Evolutionary conservation across 2,888 invertebrate species (phyloP), one percentile per base, ranked within the genome.

Genomic region (Eilema sororculum): DNA sequence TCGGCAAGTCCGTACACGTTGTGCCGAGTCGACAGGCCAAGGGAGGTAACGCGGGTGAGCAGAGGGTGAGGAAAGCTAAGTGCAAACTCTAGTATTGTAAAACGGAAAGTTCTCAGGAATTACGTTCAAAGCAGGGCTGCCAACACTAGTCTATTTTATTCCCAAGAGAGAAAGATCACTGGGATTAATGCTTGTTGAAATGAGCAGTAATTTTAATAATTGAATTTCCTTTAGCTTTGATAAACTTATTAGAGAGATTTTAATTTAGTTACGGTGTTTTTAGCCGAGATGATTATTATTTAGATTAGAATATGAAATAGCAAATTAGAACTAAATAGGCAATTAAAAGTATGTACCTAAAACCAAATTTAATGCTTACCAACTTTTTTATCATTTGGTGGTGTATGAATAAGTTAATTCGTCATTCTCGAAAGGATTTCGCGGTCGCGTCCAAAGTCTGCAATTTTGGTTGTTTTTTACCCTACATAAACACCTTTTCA

Each of bases 61-160:
- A 70, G 64, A 41, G 28, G 25, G 30, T 60, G 60, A 75, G 67
- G 76, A 52, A 74, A 69, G 67, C 79, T 90, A 91, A 91, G 91
- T 91, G 90, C 87, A 88, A 90, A 90, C 84, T 85, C 86, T 85
- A 77, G 87, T 91, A 86, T 81, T 78, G 72, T 75, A 72, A 79
- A 82, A 80, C 77, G 74, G 74, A 84, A 87, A 88, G 82, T 90
- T 87, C 81, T 77, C 66, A 73, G 78, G 77, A 77, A 81, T 82
- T 76, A 80, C 67, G 71, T 56, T 59, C 68, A 62, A 37, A 68
- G 66, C 61, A 77, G 69, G 72, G 78, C 57, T 78, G 72, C 67
- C 69, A 69, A 62, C 67, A 63, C 30, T 65, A 52, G 67, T 60
- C 61, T 25, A 68, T 77, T 73, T 68, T 65, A 75, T 70, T 63